phyloP scores from a whole-genome alignment of 1,140 invertebrate species.

The Drosophila chauvacae region DNA sequence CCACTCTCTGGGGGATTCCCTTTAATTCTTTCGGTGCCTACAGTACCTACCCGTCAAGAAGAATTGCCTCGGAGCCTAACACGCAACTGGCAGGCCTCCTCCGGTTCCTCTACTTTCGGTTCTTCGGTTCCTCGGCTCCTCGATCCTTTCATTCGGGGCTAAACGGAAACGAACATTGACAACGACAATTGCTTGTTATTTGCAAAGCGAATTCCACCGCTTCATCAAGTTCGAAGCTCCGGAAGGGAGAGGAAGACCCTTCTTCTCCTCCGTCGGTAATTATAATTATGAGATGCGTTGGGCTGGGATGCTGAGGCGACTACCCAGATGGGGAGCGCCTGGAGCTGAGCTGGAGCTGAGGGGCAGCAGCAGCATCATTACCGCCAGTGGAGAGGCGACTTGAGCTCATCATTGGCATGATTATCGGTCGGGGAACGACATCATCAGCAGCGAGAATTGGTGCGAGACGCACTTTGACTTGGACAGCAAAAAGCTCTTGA shows the following conservation, averaged over 20 bases:
- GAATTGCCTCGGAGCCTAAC: constrained; percentile 47
- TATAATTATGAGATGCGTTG: constrained; percentile 77
- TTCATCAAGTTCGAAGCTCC: constrained; percentile 58
- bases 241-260: constrained; percentile 16
- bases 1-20: background rate
- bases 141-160: constrained; percentile 20
- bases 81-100: constrained; percentile 32
- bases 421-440: constrained; percentile 74
- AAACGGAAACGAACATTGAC: constrained; percentile 83
- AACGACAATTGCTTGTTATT: constrained; percentile 83
- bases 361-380: constrained; percentile 64
- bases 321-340: constrained; percentile 26
- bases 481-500: constrained; percentile 61
- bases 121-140: background rate
- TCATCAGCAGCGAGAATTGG: constrained; percentile 71
- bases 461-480: constrained; percentile 82
- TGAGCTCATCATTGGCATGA: constrained; percentile 76
- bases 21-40: constrained; percentile 1
- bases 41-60: background rate
- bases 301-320: constrained; percentile 5
- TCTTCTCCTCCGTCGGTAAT: constrained; percentile 43
- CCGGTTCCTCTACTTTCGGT: constrained; percentile 12
- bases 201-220: constrained; percentile 78
- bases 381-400: constrained; percentile 58
- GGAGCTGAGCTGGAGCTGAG: constrained; percentile 7